Conservation (phyloP, 2,113 vertebrate genomes). For the Sterrhoptilus dennistouni region DNA sequence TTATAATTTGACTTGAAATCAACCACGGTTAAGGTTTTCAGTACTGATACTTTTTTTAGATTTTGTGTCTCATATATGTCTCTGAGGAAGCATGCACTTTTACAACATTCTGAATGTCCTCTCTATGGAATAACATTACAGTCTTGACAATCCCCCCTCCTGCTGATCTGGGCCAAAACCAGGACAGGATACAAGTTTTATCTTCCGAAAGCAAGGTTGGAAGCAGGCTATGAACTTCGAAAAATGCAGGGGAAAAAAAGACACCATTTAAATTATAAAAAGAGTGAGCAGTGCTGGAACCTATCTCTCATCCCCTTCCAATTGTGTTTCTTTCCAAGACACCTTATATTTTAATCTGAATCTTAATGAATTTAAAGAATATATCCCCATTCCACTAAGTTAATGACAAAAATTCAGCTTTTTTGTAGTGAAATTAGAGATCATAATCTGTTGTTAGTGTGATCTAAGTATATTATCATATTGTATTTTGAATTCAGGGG, state of each 20-base stretch:
- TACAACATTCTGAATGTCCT: not conserved
- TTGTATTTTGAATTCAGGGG: not conserved
- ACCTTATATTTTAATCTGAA: not conserved
- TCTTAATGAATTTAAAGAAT: not conserved
- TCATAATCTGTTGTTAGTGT: not conserved
- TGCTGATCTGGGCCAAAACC: not conserved
- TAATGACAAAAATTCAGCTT: not conserved
- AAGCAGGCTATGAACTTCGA: not conserved
- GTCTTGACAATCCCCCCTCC: accelerated
- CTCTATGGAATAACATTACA: not conserved
- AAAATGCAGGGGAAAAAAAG: accelerated
- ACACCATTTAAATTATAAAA: not conserved
- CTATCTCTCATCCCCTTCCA: not conserved
- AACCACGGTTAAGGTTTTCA: not conserved
- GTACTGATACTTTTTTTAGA: not conserved
- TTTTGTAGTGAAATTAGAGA: not conserved
- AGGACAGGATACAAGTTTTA: not conserved
- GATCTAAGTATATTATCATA: not conserved
- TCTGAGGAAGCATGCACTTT: not conserved
- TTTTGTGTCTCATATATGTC: not conserved
- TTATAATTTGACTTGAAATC: not conserved
- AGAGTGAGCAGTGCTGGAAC: not conserved
- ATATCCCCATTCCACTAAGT: not conserved
- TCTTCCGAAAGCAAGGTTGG: not conserved
- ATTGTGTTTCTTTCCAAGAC: not conserved